phyloP scores from a whole-genome alignment of 2,797 vertebrate species.

The Sebastolobus altivelis region DNA sequence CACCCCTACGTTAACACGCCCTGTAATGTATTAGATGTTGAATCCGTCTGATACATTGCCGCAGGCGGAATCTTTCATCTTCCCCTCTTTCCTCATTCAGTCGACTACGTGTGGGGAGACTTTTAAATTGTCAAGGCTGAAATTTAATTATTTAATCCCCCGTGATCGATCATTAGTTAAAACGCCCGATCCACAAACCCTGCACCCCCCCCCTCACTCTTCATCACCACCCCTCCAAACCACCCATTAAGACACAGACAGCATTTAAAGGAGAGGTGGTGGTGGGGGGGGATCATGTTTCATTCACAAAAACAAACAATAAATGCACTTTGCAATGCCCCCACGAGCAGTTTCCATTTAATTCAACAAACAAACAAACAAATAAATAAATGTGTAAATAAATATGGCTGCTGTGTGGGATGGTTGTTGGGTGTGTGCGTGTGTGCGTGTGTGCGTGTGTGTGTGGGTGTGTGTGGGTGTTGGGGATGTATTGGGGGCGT shows the following conservation, averaged over 20 bases:
- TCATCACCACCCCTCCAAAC: slow-evolving; percentile 23
- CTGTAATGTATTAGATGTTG: slow-evolving; percentile 69
- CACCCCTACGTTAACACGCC: neutral
- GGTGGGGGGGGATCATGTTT: slow-evolving; percentile 46
- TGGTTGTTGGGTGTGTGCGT: slow-evolving; percentile 36
- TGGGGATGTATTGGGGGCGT: slow-evolving; percentile 80
- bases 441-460: slow-evolving; percentile 36
- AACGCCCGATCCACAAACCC: slow-evolving; percentile 54
- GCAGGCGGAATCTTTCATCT: slow-evolving; percentile 73
- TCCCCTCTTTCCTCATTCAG: slow-evolving; percentile 65
- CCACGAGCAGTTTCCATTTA: slow-evolving; percentile 73
- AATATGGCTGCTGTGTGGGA: slow-evolving; percentile 65
- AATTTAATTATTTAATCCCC: slow-evolving; percentile 82
- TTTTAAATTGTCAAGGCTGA: slow-evolving; percentile 80
- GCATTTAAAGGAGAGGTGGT: slow-evolving; percentile 46
- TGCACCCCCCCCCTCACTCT: slow-evolving; percentile 4
- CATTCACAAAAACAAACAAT: slow-evolving; percentile 70
- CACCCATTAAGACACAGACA: slow-evolving; percentile 62
- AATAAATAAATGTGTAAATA: slow-evolving; percentile 80
- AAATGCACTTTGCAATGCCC: slow-evolving; percentile 63
- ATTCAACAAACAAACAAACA: slow-evolving; percentile 80
- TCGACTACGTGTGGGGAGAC: slow-evolving; percentile 67
- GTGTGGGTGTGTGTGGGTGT: slow-evolving; percentile 42
- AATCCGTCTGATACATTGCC: slow-evolving; percentile 72
- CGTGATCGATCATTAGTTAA: slow-evolving; percentile 80